Base-by-base conservation (phyloP, 2,113 vertebrate genomes). In the Ploceus nigricollis region DNA sequence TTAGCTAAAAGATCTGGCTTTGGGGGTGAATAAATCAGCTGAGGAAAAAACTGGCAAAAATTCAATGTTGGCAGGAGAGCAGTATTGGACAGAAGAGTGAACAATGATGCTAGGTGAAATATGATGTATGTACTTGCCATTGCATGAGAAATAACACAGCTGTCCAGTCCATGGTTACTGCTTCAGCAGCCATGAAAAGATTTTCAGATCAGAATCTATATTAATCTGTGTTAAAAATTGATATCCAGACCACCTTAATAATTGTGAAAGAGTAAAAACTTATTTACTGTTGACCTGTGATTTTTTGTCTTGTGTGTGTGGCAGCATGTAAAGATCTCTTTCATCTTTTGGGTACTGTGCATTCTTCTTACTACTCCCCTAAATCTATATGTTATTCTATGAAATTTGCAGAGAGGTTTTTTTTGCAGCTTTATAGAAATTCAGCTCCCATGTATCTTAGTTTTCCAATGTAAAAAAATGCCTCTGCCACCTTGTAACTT, bases 11-110 rank as follows among this genome's bases (percentile, higher is more conserved):
- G 60, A 73, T 54, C 31, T 89, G 65, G 45, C 89, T 82, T 78
- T 79, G 24, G 44, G 44, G 60, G 61, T 82, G 57, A 92, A 82
- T 83, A 91, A 87, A 93, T 93, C 85, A 91, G 82, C 73, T 72
- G 70, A 94, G 42, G 47, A 61, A 82, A 82, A 47, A 79, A 35
- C 50, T 85, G 70, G 87, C 58, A 93, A 93, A 90, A 89, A 70
- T 44, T 25, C 50, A 77, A 25, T 53, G 56, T 40, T 92, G 72
- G 83, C 83, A 81, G 48, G 47, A 92, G 51, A 87, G 12, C 19
- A 22, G 24, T 63, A 31, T 47, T 71, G 80, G 65, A 48, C 15
- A 39, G 61, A 91, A 45, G 31, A 24, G 53, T 65, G 85, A 93
- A 76, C 77, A 71, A 25, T 68, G 69, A 66, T 0, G 0, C 44